Conservation (phyloP, 1,140 invertebrate species). For the Trypoxylus dichotomus region DNA sequence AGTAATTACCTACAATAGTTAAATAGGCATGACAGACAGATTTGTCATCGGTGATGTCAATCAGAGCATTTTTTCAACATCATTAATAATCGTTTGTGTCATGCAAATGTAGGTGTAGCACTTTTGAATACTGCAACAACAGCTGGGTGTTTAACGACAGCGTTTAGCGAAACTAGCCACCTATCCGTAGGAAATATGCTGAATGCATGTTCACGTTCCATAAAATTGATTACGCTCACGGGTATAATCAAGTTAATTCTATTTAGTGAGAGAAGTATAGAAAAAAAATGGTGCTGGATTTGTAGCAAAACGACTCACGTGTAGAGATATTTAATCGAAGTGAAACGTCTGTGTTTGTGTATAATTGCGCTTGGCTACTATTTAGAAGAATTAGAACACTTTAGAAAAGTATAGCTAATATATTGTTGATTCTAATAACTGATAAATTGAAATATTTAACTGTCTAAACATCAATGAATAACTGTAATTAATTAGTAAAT, state of each 20-base stretch:
- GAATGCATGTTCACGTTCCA: neutral
- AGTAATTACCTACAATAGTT: too few relatives aligned
- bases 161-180: neutral
- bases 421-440: neutral
- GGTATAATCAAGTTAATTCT: neutral
- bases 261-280: neutral
- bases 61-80: neutral
- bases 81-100: too few relatives aligned
- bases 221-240: conserved; percentile 7
- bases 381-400: neutral
- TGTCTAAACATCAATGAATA: neutral
- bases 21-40: too few relatives aligned
- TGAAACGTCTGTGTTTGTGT: neutral
- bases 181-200: neutral
- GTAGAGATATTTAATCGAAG: neutral
- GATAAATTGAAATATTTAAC: neutral
- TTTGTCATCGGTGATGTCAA: neutral
- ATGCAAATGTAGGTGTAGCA: neutral
- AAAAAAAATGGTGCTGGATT: neutral
- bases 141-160: neutral
- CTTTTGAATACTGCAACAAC: neutral
- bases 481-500: neutral
- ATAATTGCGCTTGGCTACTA: neutral
- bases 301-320: neutral
- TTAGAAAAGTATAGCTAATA: too few relatives aligned